These are phyloP conservation scores for Pseudocheirus occidentalis DNA, from an alignment of 2,797 vertebrate genomes.

Conservation along the genomic window DNA sequence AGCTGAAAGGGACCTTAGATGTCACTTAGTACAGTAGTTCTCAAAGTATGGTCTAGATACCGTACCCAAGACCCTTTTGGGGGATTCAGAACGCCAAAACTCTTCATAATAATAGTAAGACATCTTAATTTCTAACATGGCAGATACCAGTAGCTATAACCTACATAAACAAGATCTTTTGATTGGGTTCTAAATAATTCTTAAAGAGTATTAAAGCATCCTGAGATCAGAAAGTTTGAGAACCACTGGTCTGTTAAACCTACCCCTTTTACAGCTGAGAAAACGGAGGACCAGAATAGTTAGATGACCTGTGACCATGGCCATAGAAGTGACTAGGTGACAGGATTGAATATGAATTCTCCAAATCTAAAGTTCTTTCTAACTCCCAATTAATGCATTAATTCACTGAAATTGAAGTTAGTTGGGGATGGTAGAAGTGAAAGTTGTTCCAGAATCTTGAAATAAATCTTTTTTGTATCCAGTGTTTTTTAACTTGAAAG, in stretches of 20 bases:
- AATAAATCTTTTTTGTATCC: background rate
- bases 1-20: no score
- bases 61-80: no score
- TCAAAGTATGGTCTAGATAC: no score
- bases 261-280: background rate
- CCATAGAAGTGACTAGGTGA: background rate
- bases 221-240: background rate
- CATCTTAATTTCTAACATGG: background rate
- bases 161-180: background rate
- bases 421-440: background rate
- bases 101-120: background rate
- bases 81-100: no score
- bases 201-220: background rate
- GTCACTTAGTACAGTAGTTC: no score
- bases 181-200: background rate
- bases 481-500: background rate
- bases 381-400: background rate
- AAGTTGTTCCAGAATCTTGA: background rate
- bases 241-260: background rate
- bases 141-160: background rate
- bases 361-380: background rate
- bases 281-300: background rate
- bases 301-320: background rate
- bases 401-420: background rate
- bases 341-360: background rate